A percentile compares a stretch with the other conserved stretches of the same genome.
These are phyloP conservation scores for Nothoprocta perdicaria DNA, from an alignment of 2,113 vertebrate species.

Conservation along the genomic window DNA sequence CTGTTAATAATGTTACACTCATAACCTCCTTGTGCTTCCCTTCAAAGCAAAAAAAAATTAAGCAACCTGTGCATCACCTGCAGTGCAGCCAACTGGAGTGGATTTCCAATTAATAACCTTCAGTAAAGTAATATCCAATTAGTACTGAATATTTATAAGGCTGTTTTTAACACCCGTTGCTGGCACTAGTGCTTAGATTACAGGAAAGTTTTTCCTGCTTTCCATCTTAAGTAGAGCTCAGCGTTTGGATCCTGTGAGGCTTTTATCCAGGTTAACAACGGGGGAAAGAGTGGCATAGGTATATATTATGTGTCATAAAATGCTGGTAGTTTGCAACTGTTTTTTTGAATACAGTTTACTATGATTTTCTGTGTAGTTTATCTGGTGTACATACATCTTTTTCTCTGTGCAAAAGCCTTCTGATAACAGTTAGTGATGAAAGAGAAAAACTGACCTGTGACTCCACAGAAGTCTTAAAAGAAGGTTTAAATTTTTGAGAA, in stretches of 20 bases:
- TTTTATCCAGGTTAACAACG: not conserved
- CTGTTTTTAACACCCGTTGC: not conserved
- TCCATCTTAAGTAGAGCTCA: not conserved
- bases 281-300: not conserved
- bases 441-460: not conserved
- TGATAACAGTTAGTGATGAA: not conserved
- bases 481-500: not conserved
- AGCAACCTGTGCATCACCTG: not conserved
- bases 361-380: not conserved
- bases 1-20: not conserved
- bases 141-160: not conserved
- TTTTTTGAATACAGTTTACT: not conserved
- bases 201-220: not conserved
- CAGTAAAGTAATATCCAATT: not conserved
- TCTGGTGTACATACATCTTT: not conserved
- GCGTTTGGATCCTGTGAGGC: not conserved
- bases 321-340: not conserved
- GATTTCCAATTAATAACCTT: not conserved
- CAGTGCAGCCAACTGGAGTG: slow-evolving; percentile 9
- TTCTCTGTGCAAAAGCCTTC: not conserved
- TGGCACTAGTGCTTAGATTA: not conserved
- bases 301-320: not conserved
- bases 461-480: not conserved
- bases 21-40: not conserved
- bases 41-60: not conserved